Evolutionary conservation across 2,888 invertebrate genomes (phyloP), one percentile per base, ranked within the genome.

Genomic region (Nemoura dubitans): DNA sequence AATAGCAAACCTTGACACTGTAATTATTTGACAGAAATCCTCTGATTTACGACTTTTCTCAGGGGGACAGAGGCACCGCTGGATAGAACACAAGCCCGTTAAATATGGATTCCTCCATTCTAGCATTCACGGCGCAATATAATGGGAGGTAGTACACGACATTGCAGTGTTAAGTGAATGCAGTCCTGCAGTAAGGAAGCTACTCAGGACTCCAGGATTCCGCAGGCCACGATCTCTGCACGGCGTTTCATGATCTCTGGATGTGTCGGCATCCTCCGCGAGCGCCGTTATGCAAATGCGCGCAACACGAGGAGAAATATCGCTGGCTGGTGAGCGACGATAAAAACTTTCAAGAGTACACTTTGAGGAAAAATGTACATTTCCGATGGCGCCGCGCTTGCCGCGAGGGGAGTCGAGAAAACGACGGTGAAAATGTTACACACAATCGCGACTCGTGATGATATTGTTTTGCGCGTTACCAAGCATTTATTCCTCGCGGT

Each of bases 211-310:
- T 81, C 28, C 28, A 27, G 59, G 21, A 59, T 59, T 59, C 36
- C 42, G 3, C 43, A 27, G 78, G n/a, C 0, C 78, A 27, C 78
- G 78, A 76, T 21, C 26, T 76, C 36, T 5, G 81, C n/a, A 26
- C 10, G 36, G 83, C 3, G n/a, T 21, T 43, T 7, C 83, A 83
- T 26, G 83, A 43, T 27, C 84, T 76, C 29, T 6, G 83, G 36
- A 26, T 25, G 42, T 25, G 59, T 28, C 76, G 27, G 25, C 84
- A 10, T 43, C 16, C 29, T 21, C 0, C 1, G 25, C 59, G 27
- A 84, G 84, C 84, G 76, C 84, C 84, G 42, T 84, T 59, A 84
- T 84, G 84, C 84, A 84, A 84, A 84, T 84, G 6, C 29, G 21
- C 76, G 36, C 43, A 14, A 30, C 26, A 25, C 26, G 36, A 10